Base-by-base conservation (phyloP, 2,113 vertebrate species). In the Nibea coibor region DNA sequence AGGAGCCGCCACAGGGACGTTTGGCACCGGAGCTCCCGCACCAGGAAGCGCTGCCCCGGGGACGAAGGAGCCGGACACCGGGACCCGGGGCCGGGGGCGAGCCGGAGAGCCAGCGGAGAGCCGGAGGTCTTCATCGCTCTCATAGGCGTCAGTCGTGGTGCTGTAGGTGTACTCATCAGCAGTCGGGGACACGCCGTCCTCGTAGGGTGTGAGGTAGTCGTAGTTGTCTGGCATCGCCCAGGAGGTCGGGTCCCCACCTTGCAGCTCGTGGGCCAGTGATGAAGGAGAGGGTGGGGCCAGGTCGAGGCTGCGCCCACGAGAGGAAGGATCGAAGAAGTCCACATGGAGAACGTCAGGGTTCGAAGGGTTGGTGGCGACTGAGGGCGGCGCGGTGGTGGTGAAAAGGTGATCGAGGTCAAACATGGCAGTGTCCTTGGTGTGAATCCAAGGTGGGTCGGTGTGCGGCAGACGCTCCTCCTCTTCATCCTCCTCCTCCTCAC, bases 161-260 rank as follows among this genome's bases (percentile, higher is more conserved):
- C 95, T 97, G 31, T 93, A 92, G 75, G 93, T 90, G 48, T 97
- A 97, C 42, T 97, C 96, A 1, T 97, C 97, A 2, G 95, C 95
- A 0, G 97, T 95, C 42, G 97, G 97, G 31, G 96, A 96, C 84
- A 94, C 95, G 0, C 94, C 94, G 1, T 97, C 96, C 1, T 97
- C 96, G 4, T 96, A 97, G 6, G 96, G 96, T 0, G 96, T 96
- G 91, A 97, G 96, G 93, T 98, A 97, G 10, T 98, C 96, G 0
- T 98, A 97, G 78, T 92, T 94, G 63, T 96, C 95, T 0, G 95
- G 95, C 87, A 97, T 93, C 10, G 93, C 94, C 97, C 96, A 97
- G 15, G 96, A 95, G 5, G 96, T 96, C 1, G 96, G 90, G 53
- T 96, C 95, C 0, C 92, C 94, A 0, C 94, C 97, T 93, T 87